Conservation (phyloP, 1,140 invertebrate genomes). For the Ceratosolen fusciceps region DNA sequence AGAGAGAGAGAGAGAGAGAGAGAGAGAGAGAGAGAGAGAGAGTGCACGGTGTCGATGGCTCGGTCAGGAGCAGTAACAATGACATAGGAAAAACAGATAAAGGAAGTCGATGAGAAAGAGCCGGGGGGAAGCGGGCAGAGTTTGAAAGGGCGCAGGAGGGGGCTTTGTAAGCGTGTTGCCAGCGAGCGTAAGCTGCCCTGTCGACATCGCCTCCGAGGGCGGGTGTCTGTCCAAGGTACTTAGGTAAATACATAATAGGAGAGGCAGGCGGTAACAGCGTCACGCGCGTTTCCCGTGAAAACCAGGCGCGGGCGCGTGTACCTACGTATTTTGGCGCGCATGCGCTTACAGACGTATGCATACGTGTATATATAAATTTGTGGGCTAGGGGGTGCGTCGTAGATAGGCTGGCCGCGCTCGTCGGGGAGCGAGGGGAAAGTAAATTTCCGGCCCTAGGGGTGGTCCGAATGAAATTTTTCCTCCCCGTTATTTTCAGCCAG, state of each 20-base stretch:
- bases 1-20: too few species aligned
- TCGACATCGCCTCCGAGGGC: background rate
- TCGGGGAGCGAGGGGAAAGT: conserved; percentile 39
- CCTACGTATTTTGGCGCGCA: too few species aligned
- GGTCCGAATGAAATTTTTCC: conserved; percentile 25
- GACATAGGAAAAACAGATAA: conserved; percentile 16
- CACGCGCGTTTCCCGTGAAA: conserved; percentile 37
- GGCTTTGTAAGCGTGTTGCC: conserved; percentile 18
- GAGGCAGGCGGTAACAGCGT: conserved; percentile 20
- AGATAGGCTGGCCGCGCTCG: background rate
- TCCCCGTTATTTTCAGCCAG: background rate
- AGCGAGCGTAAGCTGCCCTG: background rate
- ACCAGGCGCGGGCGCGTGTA: conserved; percentile 38
- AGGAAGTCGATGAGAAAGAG: conserved; percentile 14
- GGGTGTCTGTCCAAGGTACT: conserved; percentile 33
- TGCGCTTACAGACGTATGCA: too few species aligned
- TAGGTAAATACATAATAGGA: conserved; percentile 46
- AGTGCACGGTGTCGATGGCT: background rate
- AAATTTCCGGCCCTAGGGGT: conserved; percentile 48
- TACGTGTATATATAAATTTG: conserved; percentile 7
- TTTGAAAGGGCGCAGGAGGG: conserved; percentile 2
- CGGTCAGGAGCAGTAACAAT: background rate
- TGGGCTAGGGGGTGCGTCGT: background rate
- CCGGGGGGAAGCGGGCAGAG: background rate
- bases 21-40: too few species aligned